Evolutionary conservation across 2,113 vertebrate genomes (phyloP).

Genomic region (Oncorhynchus nerka): DNA sequence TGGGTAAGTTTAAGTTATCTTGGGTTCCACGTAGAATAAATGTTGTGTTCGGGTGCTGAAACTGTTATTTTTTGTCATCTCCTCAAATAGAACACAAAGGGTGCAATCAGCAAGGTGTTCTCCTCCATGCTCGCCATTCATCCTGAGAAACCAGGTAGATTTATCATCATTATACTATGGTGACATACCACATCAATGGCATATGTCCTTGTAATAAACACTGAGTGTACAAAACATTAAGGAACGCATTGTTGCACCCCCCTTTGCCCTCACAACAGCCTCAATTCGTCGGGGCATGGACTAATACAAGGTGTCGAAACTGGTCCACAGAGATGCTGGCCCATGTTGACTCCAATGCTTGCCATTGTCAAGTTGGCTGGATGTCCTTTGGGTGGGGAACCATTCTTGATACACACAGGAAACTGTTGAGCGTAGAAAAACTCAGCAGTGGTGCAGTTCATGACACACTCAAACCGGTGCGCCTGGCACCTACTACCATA

Average conservation of each 20-base stretch:
- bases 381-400: no score
- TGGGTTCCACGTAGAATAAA: neutral
- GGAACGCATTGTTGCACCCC: neutral
- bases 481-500: no score
- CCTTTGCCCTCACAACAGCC: no score
- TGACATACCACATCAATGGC: neutral
- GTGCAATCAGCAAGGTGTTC: conserved; percentile 88
- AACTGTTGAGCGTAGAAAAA: no score
- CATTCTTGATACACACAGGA: no score
- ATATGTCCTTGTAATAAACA: neutral
- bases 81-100: conserved; percentile 77
- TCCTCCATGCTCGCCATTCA: conserved; percentile 92
- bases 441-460: no score
- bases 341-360: no score
- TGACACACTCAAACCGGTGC: no score
- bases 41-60: neutral
- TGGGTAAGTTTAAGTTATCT: conserved; percentile 87
- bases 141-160: conserved; percentile 91
- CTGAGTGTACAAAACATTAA: neutral
- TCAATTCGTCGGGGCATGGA: no score
- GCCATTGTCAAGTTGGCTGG: no score
- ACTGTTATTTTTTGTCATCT: neutral
- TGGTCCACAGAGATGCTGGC: no score
- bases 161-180: neutral
- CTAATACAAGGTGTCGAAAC: no score